Evolutionary conservation across 2,797 vertebrate genomes (phyloP).

Genomic region (Peromyscus attwateri): DNA sequence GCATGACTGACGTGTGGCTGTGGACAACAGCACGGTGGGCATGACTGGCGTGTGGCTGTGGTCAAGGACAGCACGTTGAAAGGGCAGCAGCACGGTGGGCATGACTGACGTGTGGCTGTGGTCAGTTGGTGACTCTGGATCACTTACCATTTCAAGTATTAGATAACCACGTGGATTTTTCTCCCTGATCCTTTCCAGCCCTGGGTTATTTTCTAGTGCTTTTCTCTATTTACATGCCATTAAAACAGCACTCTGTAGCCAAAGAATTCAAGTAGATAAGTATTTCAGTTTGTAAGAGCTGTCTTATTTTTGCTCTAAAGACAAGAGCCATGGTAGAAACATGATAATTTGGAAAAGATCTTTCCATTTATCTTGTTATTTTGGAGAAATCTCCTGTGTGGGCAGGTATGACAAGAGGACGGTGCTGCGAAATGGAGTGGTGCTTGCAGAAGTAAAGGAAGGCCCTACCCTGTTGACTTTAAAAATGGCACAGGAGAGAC

Average conservation of each 20-base stretch:
- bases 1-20: no score
- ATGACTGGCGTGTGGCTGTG: no score
- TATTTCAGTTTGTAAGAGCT: neutral
- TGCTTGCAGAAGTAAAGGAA: neutral
- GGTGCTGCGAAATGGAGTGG: neutral
- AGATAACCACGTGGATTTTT: neutral
- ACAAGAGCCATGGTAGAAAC: neutral
- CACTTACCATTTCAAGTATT: neutral
- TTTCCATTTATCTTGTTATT: conserved; percentile 45
- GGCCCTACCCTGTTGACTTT: neutral
- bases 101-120: neutral
- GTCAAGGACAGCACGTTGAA: neutral
- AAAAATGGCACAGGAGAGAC: neutral
- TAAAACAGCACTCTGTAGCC: neutral
- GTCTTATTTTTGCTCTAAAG: conserved; percentile 24
- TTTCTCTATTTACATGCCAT: conserved; percentile 36
- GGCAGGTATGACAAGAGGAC: neutral
- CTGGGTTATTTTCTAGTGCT: neutral
- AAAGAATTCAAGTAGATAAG: conserved; percentile 31
- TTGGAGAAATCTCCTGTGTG: neutral
- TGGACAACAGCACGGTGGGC: no score
- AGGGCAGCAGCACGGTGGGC: neutral
- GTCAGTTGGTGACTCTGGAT: neutral
- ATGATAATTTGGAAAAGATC: conserved; percentile 45
- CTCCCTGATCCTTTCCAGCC: neutral